phyloP scores from a whole-genome alignment of 2,888 invertebrate species.

The Lagria hirta region DNA sequence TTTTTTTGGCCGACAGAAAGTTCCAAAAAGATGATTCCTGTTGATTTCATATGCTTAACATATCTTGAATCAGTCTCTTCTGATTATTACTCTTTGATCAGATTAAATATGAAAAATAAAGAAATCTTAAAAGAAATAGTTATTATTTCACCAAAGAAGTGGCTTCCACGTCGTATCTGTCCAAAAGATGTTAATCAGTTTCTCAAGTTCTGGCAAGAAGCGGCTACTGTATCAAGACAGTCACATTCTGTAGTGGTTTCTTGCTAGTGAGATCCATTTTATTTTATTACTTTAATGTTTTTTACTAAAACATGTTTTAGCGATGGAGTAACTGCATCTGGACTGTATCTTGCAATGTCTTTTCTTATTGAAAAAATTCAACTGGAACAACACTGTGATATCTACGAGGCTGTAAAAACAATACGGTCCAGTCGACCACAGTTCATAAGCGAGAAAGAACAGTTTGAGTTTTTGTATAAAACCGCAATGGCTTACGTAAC shows the following conservation, averaged over 20 bases:
- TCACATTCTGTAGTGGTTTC: constrained; percentile 47
- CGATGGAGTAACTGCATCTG: constrained; percentile 55
- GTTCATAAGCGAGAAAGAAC: constrained; percentile 49
- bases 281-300: no score
- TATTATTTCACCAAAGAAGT: constrained; percentile 44
- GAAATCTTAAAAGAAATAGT: constrained; percentile 12
- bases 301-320: no score
- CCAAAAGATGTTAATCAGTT: constrained; percentile 41
- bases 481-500: constrained; percentile 46
- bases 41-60: constrained; percentile 38
- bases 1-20: constrained; percentile 37
- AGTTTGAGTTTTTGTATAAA: constrained; percentile 51
- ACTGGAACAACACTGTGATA: constrained; percentile 56
- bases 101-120: not conserved
- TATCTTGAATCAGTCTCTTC: constrained; percentile 2
- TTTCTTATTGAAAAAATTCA: constrained; percentile 57
- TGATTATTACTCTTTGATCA: constrained; percentile 7
- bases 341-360: constrained; percentile 53
- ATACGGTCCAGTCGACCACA: constrained; percentile 54
- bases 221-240: constrained; percentile 44
- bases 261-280: constrained; percentile 55
- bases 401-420: constrained; percentile 54
- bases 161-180: constrained; percentile 40
- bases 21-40: constrained; percentile 35
- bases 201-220: constrained; percentile 48